These are phyloP conservation scores for Oxystoma pomonae DNA, from an alignment of 2,888 invertebrate species.

Conservation along the genomic window DNA sequence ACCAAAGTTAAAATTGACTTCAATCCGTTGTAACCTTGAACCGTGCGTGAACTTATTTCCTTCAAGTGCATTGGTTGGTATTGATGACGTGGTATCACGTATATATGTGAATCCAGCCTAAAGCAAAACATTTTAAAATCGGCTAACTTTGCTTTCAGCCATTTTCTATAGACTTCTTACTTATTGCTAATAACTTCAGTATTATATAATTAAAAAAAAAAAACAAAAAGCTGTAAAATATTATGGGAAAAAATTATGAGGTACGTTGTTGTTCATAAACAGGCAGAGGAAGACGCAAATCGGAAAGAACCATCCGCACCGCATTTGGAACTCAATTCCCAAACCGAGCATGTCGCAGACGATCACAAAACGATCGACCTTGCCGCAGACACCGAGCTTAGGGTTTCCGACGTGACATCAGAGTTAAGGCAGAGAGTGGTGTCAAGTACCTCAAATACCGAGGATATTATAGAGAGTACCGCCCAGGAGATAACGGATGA, in stretches of 20 bases:
- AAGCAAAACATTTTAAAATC: no score
- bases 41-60: no score
- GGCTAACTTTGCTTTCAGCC: no score
- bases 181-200: no score
- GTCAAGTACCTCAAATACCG: slow-evolving; percentile 11
- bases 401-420: slow-evolving; percentile 36
- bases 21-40: no score
- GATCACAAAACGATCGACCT: not conserved
- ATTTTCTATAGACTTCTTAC: no score
- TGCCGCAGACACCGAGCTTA: not conserved
- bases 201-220: no score
- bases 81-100: no score
- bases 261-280: slow-evolving; percentile 12
- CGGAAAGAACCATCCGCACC: slow-evolving; percentile 27
- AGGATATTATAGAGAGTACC: slow-evolving; percentile 7
- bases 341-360: not conserved
- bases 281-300: slow-evolving; percentile 45
- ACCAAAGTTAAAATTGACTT: no score
- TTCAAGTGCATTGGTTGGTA: no score
- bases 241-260: not conserved
- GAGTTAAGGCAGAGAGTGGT: slow-evolving; percentile 22
- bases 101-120: no score
- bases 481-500: slow-evolving; percentile 18
- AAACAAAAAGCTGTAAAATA: not conserved
- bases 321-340: not conserved